Evolutionary conservation across 1,140 invertebrate genomes (phyloP), one percentile per base, ranked within the genome.

Genomic region (Tribolium madens): DNA sequence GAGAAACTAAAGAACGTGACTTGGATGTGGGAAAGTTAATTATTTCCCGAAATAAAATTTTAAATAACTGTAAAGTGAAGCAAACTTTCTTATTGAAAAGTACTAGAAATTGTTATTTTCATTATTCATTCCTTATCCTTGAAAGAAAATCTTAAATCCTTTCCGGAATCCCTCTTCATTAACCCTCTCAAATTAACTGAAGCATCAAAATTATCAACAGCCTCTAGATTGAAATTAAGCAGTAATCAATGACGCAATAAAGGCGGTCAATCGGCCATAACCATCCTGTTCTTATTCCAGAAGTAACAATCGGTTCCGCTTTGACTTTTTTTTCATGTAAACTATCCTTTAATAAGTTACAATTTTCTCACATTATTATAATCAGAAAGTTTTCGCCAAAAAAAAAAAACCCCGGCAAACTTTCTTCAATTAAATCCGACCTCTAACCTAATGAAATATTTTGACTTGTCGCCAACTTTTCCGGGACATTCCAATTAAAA

Each of bases 401-500:
- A 47, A 47, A 47, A 36, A 42, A 42, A 42, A n/a, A 9, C 36
- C 21, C 21, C 6, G 21, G n/a, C 9, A 42, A 42, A 42, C 36
- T 42, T 42, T 42, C 36, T 42, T 42, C 6, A 42, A 42, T 42
- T 42, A 42, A 42, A 42, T 42, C n/a, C n/a, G 36, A 42, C 36
- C 36, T 42, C 36, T 7, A 42, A 42, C 36, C 36, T 42, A 42
- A 42, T 42, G 52, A 57, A n/a, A 57, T 57, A n/a, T n/a, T 21
- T 57, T 9, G 17, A 57, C 7, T 57, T 57, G 52, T 57, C 52
- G 52, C 21, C 52, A 18, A 18, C 10, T 26, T 57, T 18, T 17
- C 52, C 17, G 18, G 52, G 52, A 57, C 52, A 26, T 57, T 57
- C 52, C 52, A 57, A 57, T 57, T 57, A 57, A 57, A 57, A 57